These are phyloP conservation scores for Tipula vernalis DNA, from an alignment of 2,888 invertebrate genomes.

Conservation along the genomic window DNA sequence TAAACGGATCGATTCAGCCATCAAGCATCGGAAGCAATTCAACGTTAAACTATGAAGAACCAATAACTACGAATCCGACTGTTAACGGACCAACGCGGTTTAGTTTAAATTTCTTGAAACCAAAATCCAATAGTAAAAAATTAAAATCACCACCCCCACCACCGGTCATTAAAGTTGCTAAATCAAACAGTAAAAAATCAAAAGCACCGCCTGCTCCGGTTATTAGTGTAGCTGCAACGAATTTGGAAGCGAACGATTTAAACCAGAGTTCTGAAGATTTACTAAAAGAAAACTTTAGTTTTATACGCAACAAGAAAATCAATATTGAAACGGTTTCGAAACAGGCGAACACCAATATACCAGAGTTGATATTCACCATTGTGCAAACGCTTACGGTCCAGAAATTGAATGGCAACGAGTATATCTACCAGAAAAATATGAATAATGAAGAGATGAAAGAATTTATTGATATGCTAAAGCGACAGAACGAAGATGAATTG, in stretches of 20 bases:
- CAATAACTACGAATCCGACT: not conserved
- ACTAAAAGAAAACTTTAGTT: not conserved
- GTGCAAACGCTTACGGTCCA: not conserved
- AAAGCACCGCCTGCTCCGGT: not conserved
- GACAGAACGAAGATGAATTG: not conserved
- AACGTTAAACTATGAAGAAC: not conserved
- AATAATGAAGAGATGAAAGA: not conserved
- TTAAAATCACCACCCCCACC: not conserved
- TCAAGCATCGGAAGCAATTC: not conserved
- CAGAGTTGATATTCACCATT: not conserved
- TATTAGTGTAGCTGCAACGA: too few relatives aligned
- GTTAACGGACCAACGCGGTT: not conserved
- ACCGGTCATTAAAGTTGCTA: not conserved
- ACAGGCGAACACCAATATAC: not conserved
- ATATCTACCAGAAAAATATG: constrained; percentile 4
- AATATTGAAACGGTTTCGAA: not conserved
- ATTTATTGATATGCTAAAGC: not conserved
- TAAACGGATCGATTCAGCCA: not conserved
- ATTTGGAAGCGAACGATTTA: not conserved
- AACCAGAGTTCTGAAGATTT: not conserved
- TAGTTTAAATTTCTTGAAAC: not conserved
- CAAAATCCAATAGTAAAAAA: not conserved
- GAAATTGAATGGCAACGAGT: not conserved
- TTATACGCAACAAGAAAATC: not conserved
- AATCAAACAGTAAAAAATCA: not conserved